Evolutionary conservation across 2,113 vertebrate genomes (phyloP), one percentile per base, ranked within the genome.

Genomic region (Thamnaconus septentrionalis): DNA sequence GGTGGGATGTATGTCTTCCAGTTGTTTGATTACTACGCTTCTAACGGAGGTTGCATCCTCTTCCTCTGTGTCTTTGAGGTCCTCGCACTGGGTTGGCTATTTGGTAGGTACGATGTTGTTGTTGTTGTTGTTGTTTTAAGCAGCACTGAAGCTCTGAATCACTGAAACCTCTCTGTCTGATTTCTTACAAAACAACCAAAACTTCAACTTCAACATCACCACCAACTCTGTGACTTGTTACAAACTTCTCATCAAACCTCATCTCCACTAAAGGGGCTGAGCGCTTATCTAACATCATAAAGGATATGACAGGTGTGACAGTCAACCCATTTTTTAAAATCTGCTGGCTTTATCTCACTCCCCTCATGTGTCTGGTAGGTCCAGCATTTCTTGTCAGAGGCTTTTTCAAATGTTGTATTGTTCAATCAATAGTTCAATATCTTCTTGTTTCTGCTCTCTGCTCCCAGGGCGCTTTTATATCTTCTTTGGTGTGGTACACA

Each of bases 1-100:
- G 91, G 87, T 63, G 92, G 92, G 0, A 91, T 93, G 82, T 93
- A 87, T 56, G 59, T 92, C 40, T 91, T 91, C 70, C 91, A 93
- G 80, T 39, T 93, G 54, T 76, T 92, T 10, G 91, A 93, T 54
- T 92, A 92, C 59, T 93, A 92, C 1, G 90, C 91, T 41, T 89
- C 87, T 66, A 92, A 90, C 5, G 92, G 92, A 52, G 69, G 78
- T 56, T 90, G 91, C 79, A 57, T 93, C 71, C 74, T 93, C 58
- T 88, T 91, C 1, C 63, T 93, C 6, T 84, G 78, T 69, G 79
- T 88, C 49, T 92, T 91, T 84, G 75, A 92, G 71, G 50, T 69
- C 7, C 52, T 92, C 62, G 80, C 87, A 40, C 31, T 91, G 41
- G 90, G 84, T 53, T 92, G 91, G 91, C 7, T 88, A 7, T 92